Evolutionary conservation across 2,888 invertebrate genomes (phyloP), one percentile per base, ranked within the genome.

Genomic region (Sminthurides aquaticus): DNA sequence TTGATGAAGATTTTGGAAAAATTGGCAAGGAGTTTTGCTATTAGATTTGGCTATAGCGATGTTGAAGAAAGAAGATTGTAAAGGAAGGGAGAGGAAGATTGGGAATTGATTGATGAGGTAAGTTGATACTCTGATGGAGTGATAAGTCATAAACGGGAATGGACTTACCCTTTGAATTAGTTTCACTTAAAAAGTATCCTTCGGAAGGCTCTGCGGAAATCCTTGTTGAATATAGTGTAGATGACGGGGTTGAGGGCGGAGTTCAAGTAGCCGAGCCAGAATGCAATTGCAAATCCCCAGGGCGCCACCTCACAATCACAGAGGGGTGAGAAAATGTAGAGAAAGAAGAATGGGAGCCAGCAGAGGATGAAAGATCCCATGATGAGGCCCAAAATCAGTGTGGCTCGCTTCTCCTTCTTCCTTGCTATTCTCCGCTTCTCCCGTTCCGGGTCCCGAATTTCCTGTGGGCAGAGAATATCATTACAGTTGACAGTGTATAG

Each of bases 311-410:
- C 88, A 59, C 79, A 79, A 62, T 85, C 83, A 77, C 90, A 90
- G 65, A 90, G 84, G 8, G 93, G 90, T 77, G 89, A 87, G 63
- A 93, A 80, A 76, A 94, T 91, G 79, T 94, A 94, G 71, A 94
- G 84, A 78, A 91, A 88, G 85, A 98, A 99, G 81, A 99, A 99
- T 0, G 98, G 98, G 77, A 98, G 82, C 98, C 98, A 73, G 78
- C 96, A 96, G 66, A 95, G 89, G 75, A 98, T 97, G 79, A 99
- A 99, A 75, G 96, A 94, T 69, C 95, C 96, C 92, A 99, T 95
- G 74, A 99, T 97, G 68, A 99, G 85, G 49, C 98, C 98, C 71
- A 99, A 82, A 72, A 99, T 96, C 26, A 99, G 82, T 0, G 97
- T 98, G 1, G 99, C 98, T 56, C 98, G 83, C 76, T 98, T 90